Base-by-base conservation (phyloP, 2,797 vertebrate species). In the Rhadinocentrus ornatus region DNA sequence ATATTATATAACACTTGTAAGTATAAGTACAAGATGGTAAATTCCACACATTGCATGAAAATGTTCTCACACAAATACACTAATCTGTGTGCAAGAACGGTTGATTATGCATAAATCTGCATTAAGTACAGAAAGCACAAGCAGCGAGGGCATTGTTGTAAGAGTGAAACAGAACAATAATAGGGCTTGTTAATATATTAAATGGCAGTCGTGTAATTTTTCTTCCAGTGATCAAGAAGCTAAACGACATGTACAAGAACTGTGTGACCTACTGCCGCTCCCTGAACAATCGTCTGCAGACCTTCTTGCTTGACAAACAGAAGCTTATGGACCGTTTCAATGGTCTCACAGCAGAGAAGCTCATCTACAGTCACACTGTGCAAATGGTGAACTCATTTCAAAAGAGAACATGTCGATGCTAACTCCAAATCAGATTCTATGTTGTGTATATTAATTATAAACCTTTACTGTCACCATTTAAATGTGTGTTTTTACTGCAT, bases 281-380 rank as follows among this genome's bases (percentile, higher is more conserved):
- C 84, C 96, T 99, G 88, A 98, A 92, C 74, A 60, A 93, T 73
- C 95, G 94, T 37, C 95, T 99, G 58, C 96, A 97, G 91, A 93
- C 94, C 55, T 99, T 99, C 93, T 94, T 99, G 78, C 75, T 96
- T 69, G 96, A 97, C 91, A 99, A 99, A 79, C 98, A 99, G 92
- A 96, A 95, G 69, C 95, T 99, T 37, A 97, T 99, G 93, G 97
- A 98, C 82, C 94, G 95, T 32, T 96, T 99, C 85, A 96, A 94
- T 84, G 96, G 95, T 75, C 96, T 98, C 82, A 96, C 96, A 0
- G 97, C 97, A 0, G 97, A 99, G 88, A 97, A 96, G 87, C 95
- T 99, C 71, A 97, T 99, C 89, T 99, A 99, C 89, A 96, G 89
- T 86, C 95, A 98, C 0, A 95, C 96, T 0, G 94, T 99, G 75